Evolutionary conservation across 2,113 vertebrate genomes (phyloP).

Genomic region (Gorsachius goisagi): DNA sequence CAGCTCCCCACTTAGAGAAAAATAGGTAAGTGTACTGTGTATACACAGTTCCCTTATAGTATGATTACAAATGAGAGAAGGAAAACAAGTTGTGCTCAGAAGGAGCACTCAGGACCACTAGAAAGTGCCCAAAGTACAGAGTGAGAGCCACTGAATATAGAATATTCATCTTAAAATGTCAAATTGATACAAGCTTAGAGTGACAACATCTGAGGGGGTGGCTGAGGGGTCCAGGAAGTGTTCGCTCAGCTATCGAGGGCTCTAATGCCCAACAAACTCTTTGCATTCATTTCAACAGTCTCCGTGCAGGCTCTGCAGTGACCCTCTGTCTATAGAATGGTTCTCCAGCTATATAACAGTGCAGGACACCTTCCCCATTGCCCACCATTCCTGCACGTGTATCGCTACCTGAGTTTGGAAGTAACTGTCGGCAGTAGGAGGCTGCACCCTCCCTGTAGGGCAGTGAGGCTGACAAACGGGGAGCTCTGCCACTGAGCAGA

Average conservation of each 20-base stretch:
- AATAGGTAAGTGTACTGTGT: slow-evolving; percentile 21
- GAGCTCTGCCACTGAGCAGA: background rate
- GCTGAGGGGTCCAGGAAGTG: background rate
- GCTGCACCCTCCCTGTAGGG: background rate
- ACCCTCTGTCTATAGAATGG: background rate
- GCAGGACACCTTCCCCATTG: background rate
- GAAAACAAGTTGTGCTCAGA: slow-evolving; percentile 22
- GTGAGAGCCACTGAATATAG: background rate
- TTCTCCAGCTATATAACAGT: fast-evolving
- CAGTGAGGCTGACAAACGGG: background rate
- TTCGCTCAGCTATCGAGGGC: background rate
- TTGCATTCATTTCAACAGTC: background rate
- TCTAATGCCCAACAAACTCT: background rate
- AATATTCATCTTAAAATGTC: slow-evolving; percentile 23
- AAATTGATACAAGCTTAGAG: background rate
- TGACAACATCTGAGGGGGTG: background rate
- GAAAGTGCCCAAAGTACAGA: slow-evolving; percentile 16
- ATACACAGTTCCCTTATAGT: background rate
- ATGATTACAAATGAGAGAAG: background rate
- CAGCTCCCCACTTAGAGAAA: slow-evolving; percentile 25
- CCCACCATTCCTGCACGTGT: background rate
- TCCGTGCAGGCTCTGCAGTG: background rate
- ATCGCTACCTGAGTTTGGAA: background rate
- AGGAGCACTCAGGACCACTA: slow-evolving; percentile 30
- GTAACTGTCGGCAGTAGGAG: background rate